These are phyloP conservation scores for Arremon aurantiirostris DNA, from an alignment of 2,797 vertebrate species.

Conservation along the genomic window DNA sequence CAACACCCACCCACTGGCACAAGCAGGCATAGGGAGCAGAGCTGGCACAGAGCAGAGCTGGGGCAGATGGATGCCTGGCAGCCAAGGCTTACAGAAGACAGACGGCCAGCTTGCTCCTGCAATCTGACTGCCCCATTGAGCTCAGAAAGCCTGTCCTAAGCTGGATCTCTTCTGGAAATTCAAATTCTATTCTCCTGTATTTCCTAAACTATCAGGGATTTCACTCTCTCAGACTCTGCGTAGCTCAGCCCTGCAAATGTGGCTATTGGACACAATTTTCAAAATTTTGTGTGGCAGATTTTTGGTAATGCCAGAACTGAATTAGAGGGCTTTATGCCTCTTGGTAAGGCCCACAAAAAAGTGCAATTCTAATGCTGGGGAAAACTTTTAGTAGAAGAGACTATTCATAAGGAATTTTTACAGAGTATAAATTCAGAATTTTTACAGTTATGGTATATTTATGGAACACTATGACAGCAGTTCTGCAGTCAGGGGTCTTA, in stretches of 20 bases:
- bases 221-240: not conserved
- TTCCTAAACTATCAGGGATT: not conserved
- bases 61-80: not conserved
- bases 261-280: not conserved
- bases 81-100: not conserved
- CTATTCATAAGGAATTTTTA: not conserved
- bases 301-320: not conserved
- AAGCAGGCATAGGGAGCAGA: not conserved
- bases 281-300: not conserved
- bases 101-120: not conserved
- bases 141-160: not conserved
- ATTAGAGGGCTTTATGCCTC: not conserved
- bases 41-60: not conserved
- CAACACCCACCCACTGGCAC: not conserved
- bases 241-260: not conserved
- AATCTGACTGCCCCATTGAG: not conserved
- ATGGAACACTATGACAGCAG: not conserved
- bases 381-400: not conserved
- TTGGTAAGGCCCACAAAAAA: not conserved
- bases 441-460: not conserved
- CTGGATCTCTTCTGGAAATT: not conserved
- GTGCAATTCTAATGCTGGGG: not conserved
- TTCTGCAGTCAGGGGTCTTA: not conserved
- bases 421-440: not conserved
- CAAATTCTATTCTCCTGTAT: not conserved